phyloP scores from a whole-genome alignment of 2,113 vertebrate species.

The Syrrhaptes paradoxus region DNA sequence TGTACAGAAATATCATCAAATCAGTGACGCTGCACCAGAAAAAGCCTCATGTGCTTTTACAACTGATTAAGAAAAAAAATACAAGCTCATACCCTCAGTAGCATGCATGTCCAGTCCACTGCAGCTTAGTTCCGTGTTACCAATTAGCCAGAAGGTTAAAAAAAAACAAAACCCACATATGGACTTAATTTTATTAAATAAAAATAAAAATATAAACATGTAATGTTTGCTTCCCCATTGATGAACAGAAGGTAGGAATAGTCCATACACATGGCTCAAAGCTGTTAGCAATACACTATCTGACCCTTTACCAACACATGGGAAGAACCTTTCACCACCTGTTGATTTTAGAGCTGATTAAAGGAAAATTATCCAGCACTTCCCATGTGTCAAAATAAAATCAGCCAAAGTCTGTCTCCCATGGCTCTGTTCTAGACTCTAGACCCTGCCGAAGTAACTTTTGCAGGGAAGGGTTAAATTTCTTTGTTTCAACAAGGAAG shows the following conservation, averaged over 20 bases:
- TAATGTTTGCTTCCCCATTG: not conserved
- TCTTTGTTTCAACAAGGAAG: not conserved
- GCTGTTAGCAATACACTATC: not conserved
- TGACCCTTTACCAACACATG: not conserved
- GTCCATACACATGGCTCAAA: not conserved
- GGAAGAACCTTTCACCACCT: not conserved
- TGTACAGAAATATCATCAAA: not conserved
- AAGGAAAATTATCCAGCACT: not conserved
- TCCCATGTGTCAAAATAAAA: not conserved
- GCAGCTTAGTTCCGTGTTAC: not conserved
- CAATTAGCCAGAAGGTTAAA: not conserved
- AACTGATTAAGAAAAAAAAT: not conserved
- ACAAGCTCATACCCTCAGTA: not conserved
- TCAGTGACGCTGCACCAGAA: not conserved
- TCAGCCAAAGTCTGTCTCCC: not conserved
- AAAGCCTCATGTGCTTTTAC: not conserved
- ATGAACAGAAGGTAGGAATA: not conserved
- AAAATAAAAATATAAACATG: not conserved
- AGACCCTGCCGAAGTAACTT: not conserved
- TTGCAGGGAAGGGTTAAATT: not conserved
- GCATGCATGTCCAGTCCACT: not conserved
- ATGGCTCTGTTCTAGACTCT: not conserved
- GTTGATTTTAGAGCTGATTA: not conserved
- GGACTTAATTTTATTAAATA: not conserved
- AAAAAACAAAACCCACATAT: not conserved